phyloP scores from a whole-genome alignment of 2,888 invertebrate species.

The Thymelicus sylvestris region DNA sequence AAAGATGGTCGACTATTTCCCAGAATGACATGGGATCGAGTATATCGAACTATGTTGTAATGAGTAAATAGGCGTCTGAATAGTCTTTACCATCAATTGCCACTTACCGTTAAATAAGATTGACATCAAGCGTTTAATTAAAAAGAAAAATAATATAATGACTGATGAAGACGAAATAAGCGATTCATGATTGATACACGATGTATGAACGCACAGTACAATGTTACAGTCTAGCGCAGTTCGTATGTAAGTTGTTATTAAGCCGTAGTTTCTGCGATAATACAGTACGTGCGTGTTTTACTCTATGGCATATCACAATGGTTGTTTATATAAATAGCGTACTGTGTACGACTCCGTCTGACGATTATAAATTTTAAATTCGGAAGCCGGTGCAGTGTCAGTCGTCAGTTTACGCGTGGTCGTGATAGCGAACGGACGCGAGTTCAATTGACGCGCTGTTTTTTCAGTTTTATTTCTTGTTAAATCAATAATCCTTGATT shows the following conservation, averaged over 20 bases:
- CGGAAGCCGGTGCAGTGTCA: slow-evolving; percentile 27
- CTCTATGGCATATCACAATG: slow-evolving; percentile 16
- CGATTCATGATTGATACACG: not conserved
- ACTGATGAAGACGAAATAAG: no score
- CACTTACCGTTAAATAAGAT: no score
- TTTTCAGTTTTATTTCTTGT: not conserved
- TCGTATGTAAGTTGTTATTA: not conserved
- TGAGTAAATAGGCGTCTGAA: no score
- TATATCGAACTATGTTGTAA: no score
- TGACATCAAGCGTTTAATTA: no score
- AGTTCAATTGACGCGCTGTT: not conserved
- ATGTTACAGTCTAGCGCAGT: not conserved
- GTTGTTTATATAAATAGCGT: slow-evolving; percentile 25
- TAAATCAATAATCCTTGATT: not conserved
- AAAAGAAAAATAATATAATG: no score
- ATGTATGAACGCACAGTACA: not conserved
- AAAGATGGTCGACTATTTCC: no score
- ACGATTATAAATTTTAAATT: slow-evolving; percentile 39
- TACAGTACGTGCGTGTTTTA: slow-evolving; percentile 10
- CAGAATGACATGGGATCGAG: no score
- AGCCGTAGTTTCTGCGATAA: not conserved
- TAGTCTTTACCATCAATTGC: no score
- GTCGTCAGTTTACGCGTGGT: slow-evolving; percentile 15
- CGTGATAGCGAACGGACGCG: slow-evolving; percentile 9
- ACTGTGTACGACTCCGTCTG: slow-evolving; percentile 13